Percentiles rank a stretch among this genome's conserved stretches.
Conservation (phyloP, 2,888 invertebrate species). For the Macrosiphum euphorbiae region DNA sequence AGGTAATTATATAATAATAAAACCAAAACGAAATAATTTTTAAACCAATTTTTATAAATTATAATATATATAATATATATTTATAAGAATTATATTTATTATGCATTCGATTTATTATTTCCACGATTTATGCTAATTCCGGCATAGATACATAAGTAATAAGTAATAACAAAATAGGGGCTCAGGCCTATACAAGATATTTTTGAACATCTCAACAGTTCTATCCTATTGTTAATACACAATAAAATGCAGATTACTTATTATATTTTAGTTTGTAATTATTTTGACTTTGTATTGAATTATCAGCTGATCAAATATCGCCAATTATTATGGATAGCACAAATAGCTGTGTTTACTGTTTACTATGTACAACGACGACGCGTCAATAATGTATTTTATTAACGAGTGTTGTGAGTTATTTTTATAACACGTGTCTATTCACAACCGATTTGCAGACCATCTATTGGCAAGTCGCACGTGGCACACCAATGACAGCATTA, state of each 20-base stretch:
- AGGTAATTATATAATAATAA: neutral
- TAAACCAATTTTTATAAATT: neutral
- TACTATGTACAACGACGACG: neutral
- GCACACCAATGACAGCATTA: neutral
- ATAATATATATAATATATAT: neutral
- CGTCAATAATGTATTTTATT: constrained; percentile 1
- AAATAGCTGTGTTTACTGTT: neutral
- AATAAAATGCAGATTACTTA: neutral
- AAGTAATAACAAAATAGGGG: neutral
- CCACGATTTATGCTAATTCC: neutral
- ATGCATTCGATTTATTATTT: neutral
- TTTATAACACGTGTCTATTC: constrained; percentile 35
- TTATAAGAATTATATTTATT: neutral
- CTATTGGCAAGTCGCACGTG: constrained; percentile 12
- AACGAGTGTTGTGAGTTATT: neutral
- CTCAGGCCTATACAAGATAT: neutral
- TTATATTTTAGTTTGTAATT: neutral
- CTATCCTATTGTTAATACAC: neutral
- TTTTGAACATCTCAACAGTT: neutral
- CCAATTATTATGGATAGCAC: neutral
- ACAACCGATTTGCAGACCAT: neutral
- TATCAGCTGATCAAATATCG: constrained; percentile 8
- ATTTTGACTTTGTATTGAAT: neutral
- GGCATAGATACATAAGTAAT: no score
- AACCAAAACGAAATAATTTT: neutral